phyloP scores from a whole-genome alignment of 2,797 vertebrate genomes.

The Sebastiscus tertius region DNA sequence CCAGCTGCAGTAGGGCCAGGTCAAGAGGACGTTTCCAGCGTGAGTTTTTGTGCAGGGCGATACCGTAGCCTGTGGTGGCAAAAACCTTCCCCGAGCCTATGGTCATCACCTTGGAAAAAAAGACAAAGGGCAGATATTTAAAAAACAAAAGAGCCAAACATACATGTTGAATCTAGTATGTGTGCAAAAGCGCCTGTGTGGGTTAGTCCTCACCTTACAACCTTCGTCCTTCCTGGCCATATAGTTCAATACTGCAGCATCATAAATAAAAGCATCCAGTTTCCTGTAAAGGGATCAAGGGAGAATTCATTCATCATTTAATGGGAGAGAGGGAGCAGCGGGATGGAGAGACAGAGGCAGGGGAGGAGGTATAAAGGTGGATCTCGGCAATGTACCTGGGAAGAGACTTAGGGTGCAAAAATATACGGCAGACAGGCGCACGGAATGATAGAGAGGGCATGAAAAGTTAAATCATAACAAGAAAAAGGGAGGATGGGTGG shows the following conservation, averaged over 20 bases:
- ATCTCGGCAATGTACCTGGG: conserved; percentile 32
- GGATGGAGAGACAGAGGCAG: conserved; percentile 36
- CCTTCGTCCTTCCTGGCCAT: conserved; percentile 96
- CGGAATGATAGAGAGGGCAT: conserved; percentile 47
- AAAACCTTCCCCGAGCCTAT: conserved; percentile 96
- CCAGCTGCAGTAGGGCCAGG: conserved; percentile 92
- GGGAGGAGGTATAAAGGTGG: conserved; percentile 41
- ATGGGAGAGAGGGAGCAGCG: conserved; percentile 39
- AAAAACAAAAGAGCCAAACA: not conserved
- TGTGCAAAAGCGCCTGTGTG: not conserved
- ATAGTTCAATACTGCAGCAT: conserved; percentile 94
- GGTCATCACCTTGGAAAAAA: conserved; percentile 86
- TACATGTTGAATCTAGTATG: not conserved
- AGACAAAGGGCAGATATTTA: conserved; percentile 30
- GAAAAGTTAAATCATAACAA: conserved; percentile 68
- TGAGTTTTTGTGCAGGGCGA: conserved; percentile 95
- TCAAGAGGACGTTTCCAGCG: conserved; percentile 94
- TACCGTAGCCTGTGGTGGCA: conserved; percentile 94
- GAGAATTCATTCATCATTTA: conserved; percentile 75
- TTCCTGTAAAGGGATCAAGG: conserved; percentile 84
- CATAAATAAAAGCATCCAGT: conserved; percentile 95
- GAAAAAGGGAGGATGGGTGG: conserved; percentile 46
- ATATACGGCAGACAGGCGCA: conserved; percentile 40
- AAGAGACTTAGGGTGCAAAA: conserved; percentile 49
- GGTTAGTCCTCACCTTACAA: conserved; percentile 89